Base-by-base conservation (phyloP, 2,888 invertebrate genomes). In the Ophion costatus region DNA sequence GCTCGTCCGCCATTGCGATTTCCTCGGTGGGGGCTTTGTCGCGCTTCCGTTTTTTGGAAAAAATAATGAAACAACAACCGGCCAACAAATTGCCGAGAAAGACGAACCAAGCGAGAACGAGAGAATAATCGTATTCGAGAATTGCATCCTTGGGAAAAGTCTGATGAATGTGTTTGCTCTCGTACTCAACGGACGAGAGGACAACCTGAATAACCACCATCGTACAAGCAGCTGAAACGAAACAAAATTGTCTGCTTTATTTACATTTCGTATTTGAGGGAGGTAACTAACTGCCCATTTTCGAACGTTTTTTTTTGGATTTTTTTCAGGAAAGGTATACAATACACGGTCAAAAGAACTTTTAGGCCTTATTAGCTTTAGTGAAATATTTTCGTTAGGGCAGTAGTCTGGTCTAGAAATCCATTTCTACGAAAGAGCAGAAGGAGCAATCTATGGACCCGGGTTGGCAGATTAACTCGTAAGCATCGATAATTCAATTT, bases 131-230 rank as follows among this genome's bases (percentile, higher is more conserved):
- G 93, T 96, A 98, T 78, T 95, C 95, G 90, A 96, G 95, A 33
- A 94, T 94, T 14, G 97, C 96, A 59, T 95, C 95, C 57, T 94
- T 94, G 0, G 97, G 97, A 92, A 96, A 96, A 0, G 96, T 94
- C 85, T 95, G 95, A 85, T 95, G 95, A 38, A 97, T 94, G 91
- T 96, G 94, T 82, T 95, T 95, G 88, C 95, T 95, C 90, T 97
- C 96, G 91, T 97, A 96, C 75, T 96, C 96, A 70, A 97, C 96
- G 0, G 96, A 95, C 4, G 96, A 96, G 89, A 96, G 95, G 85
- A 97, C 95, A 0, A 98, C 97, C 94, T 98, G 97, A 66, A 97
- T 96, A 56, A 98, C 97, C 0, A 98, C 97, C 88, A 98, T 95
- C 17, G 96, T 96, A 85, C 97, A 97, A 3, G 97, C 96, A 78